Base-by-base conservation (phyloP, 2,113 vertebrate genomes). In the Upupa epops region DNA sequence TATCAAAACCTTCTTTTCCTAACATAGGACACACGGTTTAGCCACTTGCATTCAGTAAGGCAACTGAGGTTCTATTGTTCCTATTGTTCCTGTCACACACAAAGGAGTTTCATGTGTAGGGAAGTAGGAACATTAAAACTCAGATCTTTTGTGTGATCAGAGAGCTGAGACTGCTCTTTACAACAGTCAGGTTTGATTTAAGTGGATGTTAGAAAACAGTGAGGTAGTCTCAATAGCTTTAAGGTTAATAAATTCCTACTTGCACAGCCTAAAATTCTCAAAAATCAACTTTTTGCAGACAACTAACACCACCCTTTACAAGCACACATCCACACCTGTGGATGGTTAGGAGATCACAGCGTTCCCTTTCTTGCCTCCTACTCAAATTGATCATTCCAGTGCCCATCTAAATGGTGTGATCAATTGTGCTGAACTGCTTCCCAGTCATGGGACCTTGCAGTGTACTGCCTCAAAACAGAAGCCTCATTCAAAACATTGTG, bases 11-110 rank as follows among this genome's bases (percentile, higher is more conserved):
- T n/a, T n/a, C n/a, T n/a, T n/a, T n/a, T n/a, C n/a, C n/a, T n/a
- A n/a, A n/a, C n/a, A n/a, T n/a, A n/a, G n/a, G 15, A 42, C 11
- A 42, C 40, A 42, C 40, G 15, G 40, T 15, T 42, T 5, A 46
- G 51, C 31, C 37, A 25, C 55, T 36, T 28, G 13, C 1, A 2
- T 24, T 46, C 37, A 36, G 52, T 11, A 26, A 75, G 37, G 49
- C 49, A 64, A 29, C 29, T 74, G 61, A 40, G 17, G 49, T 48
- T 58, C 25, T 20, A 96, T 84, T 88, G 88, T 92, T 90, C 83
- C 86, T 76, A 93, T 96, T 96, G 96, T 96, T 94, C 93, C 83
- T 93, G 92, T 89, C 90, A 95, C 92, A 94, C 93, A 92, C 96
- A 46, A 72, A 93, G 92, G 90, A 96, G 63, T 93, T 96, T 72